A percentile compares a stretch with the other conserved stretches of the same genome.
Conservation (phyloP, 2,888 invertebrate species). For the Cerceris ruficornis region DNA sequence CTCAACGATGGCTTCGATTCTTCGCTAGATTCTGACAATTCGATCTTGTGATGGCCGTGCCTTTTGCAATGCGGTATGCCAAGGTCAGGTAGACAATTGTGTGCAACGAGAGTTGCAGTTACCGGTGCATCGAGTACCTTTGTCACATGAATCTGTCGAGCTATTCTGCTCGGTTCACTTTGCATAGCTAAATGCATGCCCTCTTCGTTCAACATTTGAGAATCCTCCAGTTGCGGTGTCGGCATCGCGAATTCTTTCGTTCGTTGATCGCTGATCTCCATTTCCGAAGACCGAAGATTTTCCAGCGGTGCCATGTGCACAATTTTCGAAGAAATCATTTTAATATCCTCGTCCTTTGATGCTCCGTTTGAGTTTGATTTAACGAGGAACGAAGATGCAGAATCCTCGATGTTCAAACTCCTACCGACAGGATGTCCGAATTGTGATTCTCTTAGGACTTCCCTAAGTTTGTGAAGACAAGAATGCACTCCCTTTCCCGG, state of each 20-base stretch:
- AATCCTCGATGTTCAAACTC: not conserved
- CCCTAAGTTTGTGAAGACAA: slow-evolving; percentile 32
- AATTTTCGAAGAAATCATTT: not conserved
- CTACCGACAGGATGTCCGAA: slow-evolving; percentile 23
- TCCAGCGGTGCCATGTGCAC: not conserved
- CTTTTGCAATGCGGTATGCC: slow-evolving; percentile 74
- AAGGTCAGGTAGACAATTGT: slow-evolving; percentile 75
- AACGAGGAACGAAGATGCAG: not conserved
- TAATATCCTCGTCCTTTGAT: not conserved
- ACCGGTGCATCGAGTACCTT: slow-evolving; percentile 71
- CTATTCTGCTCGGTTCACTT: not conserved
- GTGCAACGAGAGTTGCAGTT: slow-evolving; percentile 75
- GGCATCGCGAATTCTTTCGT: not conserved
- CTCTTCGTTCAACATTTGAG: not conserved
- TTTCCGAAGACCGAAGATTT: slow-evolving; percentile 8
- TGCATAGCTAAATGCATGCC: not conserved
- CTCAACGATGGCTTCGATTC: not conserved
- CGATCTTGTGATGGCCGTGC: not conserved
- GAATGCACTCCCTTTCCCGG: slow-evolving; percentile 41
- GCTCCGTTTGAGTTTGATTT: not conserved
- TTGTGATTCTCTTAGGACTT: slow-evolving; percentile 34
- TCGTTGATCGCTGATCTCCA: not conserved
- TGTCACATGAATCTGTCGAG: slow-evolving; percentile 61
- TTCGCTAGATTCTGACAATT: not conserved
- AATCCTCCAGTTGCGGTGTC: not conserved